Evolutionary conservation across 2,113 vertebrate species (phyloP).

Genomic region (Glaucidium brasilianum): DNA sequence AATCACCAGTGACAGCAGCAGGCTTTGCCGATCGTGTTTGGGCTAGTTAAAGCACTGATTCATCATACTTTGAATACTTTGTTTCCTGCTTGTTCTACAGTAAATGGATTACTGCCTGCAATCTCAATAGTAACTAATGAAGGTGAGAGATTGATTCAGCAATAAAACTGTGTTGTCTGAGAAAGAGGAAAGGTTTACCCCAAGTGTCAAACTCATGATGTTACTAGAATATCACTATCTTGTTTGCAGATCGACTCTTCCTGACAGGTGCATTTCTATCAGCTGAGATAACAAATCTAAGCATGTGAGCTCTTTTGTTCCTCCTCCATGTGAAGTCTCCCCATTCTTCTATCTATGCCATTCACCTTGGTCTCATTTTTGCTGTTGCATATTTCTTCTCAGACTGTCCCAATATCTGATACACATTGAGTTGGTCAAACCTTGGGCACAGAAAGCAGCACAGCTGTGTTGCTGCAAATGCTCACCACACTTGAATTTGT

Average conservation of each 20-base stretch:
- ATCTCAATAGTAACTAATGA: slow-evolving; percentile 33
- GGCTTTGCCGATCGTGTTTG: neutral
- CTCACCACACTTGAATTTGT: fast-evolving
- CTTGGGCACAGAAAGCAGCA: neutral
- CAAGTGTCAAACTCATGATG: neutral
- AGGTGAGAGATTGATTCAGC: neutral
- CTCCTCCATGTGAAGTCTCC: neutral
- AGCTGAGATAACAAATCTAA: neutral
- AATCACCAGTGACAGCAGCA: slow-evolving; percentile 40
- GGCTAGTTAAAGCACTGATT: slow-evolving; percentile 44
- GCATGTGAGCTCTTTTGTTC: neutral
- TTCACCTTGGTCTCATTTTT: neutral
- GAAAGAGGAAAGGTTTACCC: neutral
- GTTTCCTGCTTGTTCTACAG: slow-evolving; percentile 28
- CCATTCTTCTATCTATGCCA: neutral
- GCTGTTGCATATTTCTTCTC: neutral
- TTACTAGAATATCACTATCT: neutral
- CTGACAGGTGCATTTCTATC: neutral
- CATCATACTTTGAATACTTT: slow-evolving; percentile 40
- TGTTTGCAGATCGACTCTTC: neutral
- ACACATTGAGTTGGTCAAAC: neutral
- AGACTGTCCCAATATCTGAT: neutral
- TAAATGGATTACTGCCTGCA: slow-evolving; percentile 8
- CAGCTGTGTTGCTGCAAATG: neutral
- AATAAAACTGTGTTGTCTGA: neutral